Conservation (phyloP, 2,888 invertebrate species). For the Escarpia spicata region DNA sequence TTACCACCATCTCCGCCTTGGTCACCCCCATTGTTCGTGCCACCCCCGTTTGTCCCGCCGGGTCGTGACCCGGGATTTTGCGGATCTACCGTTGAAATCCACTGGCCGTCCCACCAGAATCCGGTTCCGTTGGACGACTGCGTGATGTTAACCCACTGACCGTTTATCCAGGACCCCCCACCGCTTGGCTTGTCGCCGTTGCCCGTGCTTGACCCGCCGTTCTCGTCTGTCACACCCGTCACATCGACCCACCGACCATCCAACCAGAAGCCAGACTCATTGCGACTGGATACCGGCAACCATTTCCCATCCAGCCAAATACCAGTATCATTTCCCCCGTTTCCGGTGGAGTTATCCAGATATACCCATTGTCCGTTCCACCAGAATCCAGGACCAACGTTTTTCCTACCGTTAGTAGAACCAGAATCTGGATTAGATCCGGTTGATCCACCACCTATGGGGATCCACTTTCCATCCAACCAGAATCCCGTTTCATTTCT, state of each 20-base stretch:
- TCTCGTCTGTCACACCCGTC: background rate
- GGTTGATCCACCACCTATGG: background rate
- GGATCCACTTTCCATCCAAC: background rate
- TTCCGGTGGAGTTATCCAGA: conserved; percentile 11
- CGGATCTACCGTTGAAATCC: background rate
- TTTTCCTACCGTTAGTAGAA: background rate
- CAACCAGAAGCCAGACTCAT: background rate
- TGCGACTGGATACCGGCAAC: background rate
- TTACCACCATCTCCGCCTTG: background rate
- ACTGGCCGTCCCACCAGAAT: conserved; percentile 14
- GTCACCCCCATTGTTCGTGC: background rate
- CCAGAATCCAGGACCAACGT: background rate
- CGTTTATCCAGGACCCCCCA: background rate
- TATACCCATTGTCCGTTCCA: background rate
- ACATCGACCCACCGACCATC: background rate
- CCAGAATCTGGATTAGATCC: background rate
- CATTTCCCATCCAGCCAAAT: background rate
- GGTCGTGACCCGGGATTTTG: background rate
- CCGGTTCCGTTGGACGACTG: conserved; percentile 18
- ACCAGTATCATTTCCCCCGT: background rate
- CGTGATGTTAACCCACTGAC: conserved; percentile 8
- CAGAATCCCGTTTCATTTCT: background rate
- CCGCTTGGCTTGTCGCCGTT: background rate
- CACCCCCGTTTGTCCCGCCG: background rate
- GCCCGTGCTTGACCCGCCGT: background rate